A percentile compares a stretch with the other conserved stretches of the same genome.
Conservation (phyloP, 2,888 invertebrate genomes). For the Lasiommata megera region DNA sequence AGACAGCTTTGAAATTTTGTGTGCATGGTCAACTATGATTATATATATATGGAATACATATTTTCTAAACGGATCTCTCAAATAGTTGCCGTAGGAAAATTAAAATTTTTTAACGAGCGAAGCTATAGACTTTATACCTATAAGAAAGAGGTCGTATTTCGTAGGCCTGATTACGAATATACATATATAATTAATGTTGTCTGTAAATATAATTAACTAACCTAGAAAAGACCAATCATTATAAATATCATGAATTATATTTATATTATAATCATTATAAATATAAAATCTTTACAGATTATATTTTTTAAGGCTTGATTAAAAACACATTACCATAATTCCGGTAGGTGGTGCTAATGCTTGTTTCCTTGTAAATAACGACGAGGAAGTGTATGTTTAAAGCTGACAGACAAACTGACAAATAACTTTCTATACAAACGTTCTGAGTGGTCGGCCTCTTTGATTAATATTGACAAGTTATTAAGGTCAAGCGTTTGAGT, state of each 20-base stretch:
- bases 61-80: too few relatives aligned
- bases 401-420: slow-evolving; percentile 7
- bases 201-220: neutral
- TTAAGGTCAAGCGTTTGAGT: slow-evolving; percentile 12
- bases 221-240: neutral
- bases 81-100: too few relatives aligned
- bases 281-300: too few relatives aligned
- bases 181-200: too few relatives aligned
- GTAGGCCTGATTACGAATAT: too few relatives aligned
- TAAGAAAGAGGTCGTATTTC: too few relatives aligned
- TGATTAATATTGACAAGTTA: slow-evolving; percentile 14
- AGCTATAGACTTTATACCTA: too few relatives aligned
- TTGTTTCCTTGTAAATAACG: neutral
- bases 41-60: too few relatives aligned
- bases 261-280: too few relatives aligned
- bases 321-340: slow-evolving; percentile 7
- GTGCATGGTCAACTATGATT: too few relatives aligned
- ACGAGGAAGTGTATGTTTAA: slow-evolving; percentile 5
- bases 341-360: neutral
- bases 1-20: too few relatives aligned
- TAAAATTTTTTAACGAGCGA: too few relatives aligned
- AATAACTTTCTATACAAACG: slow-evolving; percentile 22
- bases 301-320: neutral
- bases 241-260: neutral
- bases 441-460: slow-evolving; percentile 17